Base-by-base conservation (phyloP, 2,888 invertebrate genomes). In the Vandiemenella viatica region DNA sequence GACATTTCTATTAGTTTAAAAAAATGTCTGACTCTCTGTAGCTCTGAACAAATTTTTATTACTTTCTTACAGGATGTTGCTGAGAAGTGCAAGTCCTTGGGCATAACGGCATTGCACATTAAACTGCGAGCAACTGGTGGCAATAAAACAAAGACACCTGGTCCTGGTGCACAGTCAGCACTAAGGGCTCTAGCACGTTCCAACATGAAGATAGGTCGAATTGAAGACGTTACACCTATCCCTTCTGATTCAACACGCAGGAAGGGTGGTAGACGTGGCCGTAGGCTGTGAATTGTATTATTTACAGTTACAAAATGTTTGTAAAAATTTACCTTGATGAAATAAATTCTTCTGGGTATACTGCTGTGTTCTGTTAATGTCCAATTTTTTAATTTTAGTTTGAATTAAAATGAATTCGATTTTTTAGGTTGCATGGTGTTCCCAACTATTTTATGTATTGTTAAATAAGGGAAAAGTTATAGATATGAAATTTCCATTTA, bases 201-300 rank as follows among this genome's bases (percentile, higher is more conserved):
- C 52, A 92, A 89, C 61, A 97, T 98, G 93, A 97, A 97, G 71
- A 98, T 98, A 68, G 98, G 98, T 46, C 85, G 98, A 62, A 98
- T 98, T 67, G 96, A 91, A 73, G 98, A 98, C 76, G 98, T 98
- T 8, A 98, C 98, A 8, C 98, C 98, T 18, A 97, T 98, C 69
- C 98, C 98, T 62, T 95, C 96, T 49, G 98, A 99, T 73, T 88
- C 92, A 55, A 98, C 97, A 48, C 85, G 98, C 67, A 92, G 97
- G 80, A 98, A 98, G 89, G 97, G 97, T 66, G 98, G 98, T 73
- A 84, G 98, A 65, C 87, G 98, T 75, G 98, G 98, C 75, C 87
- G 98, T 72, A 85, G 98, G 76, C 80, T 98, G 80, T 98, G 95
- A 78, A 72, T 32, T 32, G 10, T 32, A 4, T 2, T 32, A n/a